Percentiles rank a stretch among this genome's conserved stretches.
These are phyloP conservation scores for Orthosia cruda DNA, from an alignment of 2,888 invertebrate genomes.

Conservation along the genomic window DNA sequence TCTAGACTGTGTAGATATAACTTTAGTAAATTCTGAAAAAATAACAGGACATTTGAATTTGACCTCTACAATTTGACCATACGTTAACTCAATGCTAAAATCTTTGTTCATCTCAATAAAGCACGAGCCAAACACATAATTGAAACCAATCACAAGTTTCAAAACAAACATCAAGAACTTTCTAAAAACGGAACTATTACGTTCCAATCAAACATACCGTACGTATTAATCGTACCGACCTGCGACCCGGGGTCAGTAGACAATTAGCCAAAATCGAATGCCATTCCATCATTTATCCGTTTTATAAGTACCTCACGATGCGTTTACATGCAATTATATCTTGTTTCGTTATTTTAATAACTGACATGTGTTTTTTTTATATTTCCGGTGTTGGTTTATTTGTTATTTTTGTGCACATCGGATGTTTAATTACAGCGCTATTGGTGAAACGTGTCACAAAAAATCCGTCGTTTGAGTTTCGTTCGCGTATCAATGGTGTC, in stretches of 20 bases:
- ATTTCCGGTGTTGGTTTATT: conserved; percentile 62
- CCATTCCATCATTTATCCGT: conserved; percentile 54
- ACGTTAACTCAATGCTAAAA: background rate
- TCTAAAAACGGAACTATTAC: conserved; percentile 66
- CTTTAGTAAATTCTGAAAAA: background rate
- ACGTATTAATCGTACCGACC: conserved; percentile 53
- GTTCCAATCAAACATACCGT: conserved; percentile 57
- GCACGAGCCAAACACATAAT: conserved; percentile 35
- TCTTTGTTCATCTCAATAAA: conserved; percentile 15
- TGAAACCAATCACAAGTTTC: conserved; percentile 52
- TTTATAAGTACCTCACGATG: conserved; percentile 67
- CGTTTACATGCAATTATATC: conserved; percentile 72
- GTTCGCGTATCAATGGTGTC: conserved; percentile 29
- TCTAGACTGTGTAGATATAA: too few relatives aligned
- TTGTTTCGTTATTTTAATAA: conserved; percentile 66
- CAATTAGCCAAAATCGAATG: conserved; percentile 67
- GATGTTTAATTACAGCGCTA: conserved; percentile 58
- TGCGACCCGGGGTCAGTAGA: conserved; percentile 62
- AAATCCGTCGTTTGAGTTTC: conserved; percentile 43
- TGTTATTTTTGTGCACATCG: conserved; percentile 55
- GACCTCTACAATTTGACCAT: background rate
- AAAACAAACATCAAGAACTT: conserved; percentile 66
- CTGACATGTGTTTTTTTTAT: conserved; percentile 62
- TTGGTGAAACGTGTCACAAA: conserved; percentile 53
- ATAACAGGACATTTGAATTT: background rate